These are phyloP conservation scores for Eubasilissa regina DNA, from an alignment of 1,140 invertebrate genomes.

Conservation along the genomic window DNA sequence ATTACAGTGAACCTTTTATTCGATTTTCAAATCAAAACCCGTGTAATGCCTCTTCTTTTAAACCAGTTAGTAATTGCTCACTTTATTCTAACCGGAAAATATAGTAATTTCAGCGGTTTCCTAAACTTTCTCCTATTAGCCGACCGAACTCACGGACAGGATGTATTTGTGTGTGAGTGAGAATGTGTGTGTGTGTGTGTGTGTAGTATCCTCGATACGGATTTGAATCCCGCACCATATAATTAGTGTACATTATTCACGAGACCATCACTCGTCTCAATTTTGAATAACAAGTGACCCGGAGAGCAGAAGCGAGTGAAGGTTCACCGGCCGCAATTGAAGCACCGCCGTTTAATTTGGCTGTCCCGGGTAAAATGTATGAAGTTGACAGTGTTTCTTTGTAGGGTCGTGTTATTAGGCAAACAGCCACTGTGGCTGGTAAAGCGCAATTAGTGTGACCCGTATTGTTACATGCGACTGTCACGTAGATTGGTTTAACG, in stretches of 20 bases:
- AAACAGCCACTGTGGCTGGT: conserved; percentile 36
- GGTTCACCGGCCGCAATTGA: conserved; percentile 29
- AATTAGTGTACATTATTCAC: conserved; percentile 57
- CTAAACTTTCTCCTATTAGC: conserved; percentile 48
- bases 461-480: conserved; percentile 41
- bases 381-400: conserved; percentile 46
- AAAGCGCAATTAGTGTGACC: conserved; percentile 42
- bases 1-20: too few relatives aligned
- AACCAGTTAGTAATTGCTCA: conserved; percentile 44
- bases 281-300: conserved; percentile 45
- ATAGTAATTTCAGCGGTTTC: conserved; percentile 46
- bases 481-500: conserved; percentile 37
- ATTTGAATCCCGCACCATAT: conserved; percentile 53
- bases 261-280: conserved; percentile 36
- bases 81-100: conserved; percentile 39
- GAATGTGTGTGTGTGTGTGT: too few relatives aligned
- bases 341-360: conserved; percentile 39
- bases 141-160: conserved; percentile 25
- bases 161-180: too few relatives aligned
- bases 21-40: too few relatives aligned
- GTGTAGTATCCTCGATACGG: conserved; percentile 24
- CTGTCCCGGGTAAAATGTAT: conserved; percentile 11
- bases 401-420: conserved; percentile 33
- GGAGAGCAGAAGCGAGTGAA: conserved; percentile 36
- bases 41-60: not conserved